Percentiles rank a stretch among this genome's conserved stretches.
phyloP scores from a whole-genome alignment of 2,797 vertebrate genomes.

The Melanotaenia pygmaea region DNA sequence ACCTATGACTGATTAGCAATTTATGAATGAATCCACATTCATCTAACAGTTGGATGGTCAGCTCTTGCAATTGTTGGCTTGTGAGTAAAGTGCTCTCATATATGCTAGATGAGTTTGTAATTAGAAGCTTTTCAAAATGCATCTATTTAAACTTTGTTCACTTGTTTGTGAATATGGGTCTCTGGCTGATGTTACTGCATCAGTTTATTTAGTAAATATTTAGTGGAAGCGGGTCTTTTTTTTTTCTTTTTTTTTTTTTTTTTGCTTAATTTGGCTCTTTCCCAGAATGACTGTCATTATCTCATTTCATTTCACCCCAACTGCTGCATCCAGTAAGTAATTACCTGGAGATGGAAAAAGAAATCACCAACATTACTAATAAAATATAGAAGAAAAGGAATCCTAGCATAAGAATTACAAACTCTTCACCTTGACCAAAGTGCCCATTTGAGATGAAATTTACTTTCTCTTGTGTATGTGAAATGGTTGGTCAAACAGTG shows the following conservation, averaged over 20 bases:
- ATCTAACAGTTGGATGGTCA: conserved; percentile 72
- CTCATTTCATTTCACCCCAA: background rate
- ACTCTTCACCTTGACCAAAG: background rate
- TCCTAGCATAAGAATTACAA: background rate
- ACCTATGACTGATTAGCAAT: conserved; percentile 68
- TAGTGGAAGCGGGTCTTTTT: background rate
- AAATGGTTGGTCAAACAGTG: background rate
- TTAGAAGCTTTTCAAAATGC: background rate
- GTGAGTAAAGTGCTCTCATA: conserved; percentile 12
- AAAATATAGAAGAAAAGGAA: background rate
- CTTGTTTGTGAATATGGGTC: background rate
- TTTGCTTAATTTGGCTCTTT: background rate
- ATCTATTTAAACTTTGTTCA: background rate
- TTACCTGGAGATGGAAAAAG: background rate
- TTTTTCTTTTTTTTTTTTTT: background rate
- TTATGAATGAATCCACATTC: conserved; percentile 65
- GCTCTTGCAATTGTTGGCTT: background rate
- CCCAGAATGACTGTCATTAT: background rate
- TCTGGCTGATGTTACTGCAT: background rate
- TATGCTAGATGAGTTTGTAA: background rate
- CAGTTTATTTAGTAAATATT: background rate
- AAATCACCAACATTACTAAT: background rate
- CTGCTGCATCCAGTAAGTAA: background rate
- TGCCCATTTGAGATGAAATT: background rate
- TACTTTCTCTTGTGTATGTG: background rate